Conservation (phyloP, 1,140 invertebrate species). For the Drosophila repletoides region DNA sequence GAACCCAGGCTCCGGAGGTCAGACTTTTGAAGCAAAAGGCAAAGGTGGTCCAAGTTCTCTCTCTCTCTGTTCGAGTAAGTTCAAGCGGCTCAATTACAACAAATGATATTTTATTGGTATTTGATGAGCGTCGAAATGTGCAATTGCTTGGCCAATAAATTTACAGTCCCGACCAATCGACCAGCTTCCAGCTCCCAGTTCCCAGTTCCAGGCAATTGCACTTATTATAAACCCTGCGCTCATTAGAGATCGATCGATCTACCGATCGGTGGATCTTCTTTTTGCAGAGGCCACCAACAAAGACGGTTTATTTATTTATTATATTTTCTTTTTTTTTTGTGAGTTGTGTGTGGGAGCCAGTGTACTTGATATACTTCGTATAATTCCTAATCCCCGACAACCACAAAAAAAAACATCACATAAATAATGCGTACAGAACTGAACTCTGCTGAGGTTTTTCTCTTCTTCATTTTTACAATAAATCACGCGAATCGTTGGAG, state of each 20-base stretch:
- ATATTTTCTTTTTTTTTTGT: background rate
- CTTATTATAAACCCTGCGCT: conserved; percentile 37
- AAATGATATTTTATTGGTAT: conserved; percentile 78
- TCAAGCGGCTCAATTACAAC: conserved; percentile 59
- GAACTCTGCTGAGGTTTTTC: conserved; percentile 24
- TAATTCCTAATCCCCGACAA: conserved; percentile 63
- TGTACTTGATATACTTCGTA: conserved; percentile 8
- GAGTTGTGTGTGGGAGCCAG: conserved; percentile 42
- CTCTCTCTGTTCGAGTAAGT: conserved; percentile 7
- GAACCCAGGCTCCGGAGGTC: background rate
- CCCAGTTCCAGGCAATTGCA: conserved; percentile 32
- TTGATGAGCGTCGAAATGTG: conserved; percentile 65
- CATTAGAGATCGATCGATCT: conserved; percentile 48
- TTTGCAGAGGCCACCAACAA: conserved; percentile 35
- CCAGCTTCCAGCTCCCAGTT: background rate
- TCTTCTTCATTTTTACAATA: conserved; percentile 58
- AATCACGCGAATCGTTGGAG: conserved; percentile 62
- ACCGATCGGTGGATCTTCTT: background rate
- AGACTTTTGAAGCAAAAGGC: too few relatives aligned
- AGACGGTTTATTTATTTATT: background rate
- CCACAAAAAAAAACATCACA: conserved; percentile 70
- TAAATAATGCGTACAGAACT: conserved; percentile 62
- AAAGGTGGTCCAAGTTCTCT: background rate
- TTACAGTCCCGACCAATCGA: conserved; percentile 10
- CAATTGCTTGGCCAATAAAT: conserved; percentile 73